Percentiles rank a stretch among this genome's conserved stretches.
These are phyloP conservation scores for Gymnothorax reevesii DNA, from an alignment of 2,797 vertebrate species.

Conservation along the genomic window DNA sequence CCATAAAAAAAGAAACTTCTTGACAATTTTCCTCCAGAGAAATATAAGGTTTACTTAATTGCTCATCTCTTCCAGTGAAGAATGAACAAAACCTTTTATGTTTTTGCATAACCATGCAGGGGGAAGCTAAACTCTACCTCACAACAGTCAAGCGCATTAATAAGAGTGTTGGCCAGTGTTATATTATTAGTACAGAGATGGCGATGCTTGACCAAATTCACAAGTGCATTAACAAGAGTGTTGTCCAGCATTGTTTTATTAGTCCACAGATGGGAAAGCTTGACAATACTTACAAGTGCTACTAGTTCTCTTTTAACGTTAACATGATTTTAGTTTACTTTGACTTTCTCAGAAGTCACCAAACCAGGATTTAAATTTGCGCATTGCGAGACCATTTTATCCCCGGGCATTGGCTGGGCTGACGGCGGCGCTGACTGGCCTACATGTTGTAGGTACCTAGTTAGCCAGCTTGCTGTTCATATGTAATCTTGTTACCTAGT, in stretches of 20 bases:
- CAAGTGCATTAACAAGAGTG: not conserved
- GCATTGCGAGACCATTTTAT: too few species aligned
- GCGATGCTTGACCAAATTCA: not conserved
- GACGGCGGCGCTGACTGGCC: too few species aligned
- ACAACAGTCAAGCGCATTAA: not conserved
- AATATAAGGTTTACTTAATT: not conserved
- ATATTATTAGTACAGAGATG: not conserved
- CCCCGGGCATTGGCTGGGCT: too few species aligned
- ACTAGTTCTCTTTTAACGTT: not conserved
- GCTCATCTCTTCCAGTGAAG: not conserved
- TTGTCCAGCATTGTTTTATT: not conserved
- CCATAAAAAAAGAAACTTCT: not conserved
- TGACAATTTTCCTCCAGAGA: not conserved
- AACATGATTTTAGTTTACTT: not conserved
- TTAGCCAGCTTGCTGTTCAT: too few species aligned
- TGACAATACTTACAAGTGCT: not conserved
- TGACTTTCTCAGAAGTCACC: not conserved
- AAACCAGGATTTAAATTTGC: not conserved
- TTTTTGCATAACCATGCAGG: not conserved
- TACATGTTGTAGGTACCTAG: too few species aligned
- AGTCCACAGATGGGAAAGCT: not conserved
- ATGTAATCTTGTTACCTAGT: too few species aligned
- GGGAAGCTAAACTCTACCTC: not conserved
- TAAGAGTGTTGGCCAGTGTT: not conserved
- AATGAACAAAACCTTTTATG: not conserved